phyloP scores from a whole-genome alignment of 2,797 vertebrate genomes.

The Bucorvus abyssinicus region DNA sequence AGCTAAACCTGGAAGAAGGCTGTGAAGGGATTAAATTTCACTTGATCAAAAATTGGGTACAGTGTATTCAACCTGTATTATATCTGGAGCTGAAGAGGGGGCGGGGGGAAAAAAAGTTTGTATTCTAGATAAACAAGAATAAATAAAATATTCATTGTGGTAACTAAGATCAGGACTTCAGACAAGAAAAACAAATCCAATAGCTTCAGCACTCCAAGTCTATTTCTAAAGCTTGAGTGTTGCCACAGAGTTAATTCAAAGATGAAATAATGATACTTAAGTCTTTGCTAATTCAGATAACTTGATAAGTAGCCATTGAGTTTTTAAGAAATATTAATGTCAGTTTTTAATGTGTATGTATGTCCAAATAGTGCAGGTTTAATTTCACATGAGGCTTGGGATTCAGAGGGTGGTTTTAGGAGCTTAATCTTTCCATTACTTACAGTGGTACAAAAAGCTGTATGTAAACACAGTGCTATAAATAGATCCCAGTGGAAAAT shows the following conservation, averaged over 20 bases:
- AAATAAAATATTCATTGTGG: neutral
- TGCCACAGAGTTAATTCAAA: neutral
- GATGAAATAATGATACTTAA: neutral
- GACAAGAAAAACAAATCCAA: neutral
- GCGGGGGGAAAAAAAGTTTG: neutral
- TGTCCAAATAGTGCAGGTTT: neutral
- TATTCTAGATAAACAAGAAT: neutral
- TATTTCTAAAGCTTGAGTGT: neutral
- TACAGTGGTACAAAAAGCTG: neutral
- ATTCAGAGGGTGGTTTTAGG: neutral
- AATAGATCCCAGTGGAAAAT: constrained; percentile 19
- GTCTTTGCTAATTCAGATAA: neutral
- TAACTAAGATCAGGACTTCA: neutral
- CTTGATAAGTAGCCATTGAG: neutral
- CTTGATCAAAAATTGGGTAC: neutral
- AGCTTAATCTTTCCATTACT: neutral
- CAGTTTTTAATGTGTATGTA: neutral
- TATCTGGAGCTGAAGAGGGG: neutral
- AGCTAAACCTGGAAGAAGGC: neutral
- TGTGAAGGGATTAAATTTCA: neutral
- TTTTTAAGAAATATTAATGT: neutral
- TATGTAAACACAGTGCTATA: neutral
- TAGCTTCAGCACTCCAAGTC: neutral
- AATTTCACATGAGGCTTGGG: neutral
- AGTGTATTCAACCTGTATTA: neutral